Base-by-base conservation (phyloP, 1,140 invertebrate species). In the Heliothis subflexa region DNA sequence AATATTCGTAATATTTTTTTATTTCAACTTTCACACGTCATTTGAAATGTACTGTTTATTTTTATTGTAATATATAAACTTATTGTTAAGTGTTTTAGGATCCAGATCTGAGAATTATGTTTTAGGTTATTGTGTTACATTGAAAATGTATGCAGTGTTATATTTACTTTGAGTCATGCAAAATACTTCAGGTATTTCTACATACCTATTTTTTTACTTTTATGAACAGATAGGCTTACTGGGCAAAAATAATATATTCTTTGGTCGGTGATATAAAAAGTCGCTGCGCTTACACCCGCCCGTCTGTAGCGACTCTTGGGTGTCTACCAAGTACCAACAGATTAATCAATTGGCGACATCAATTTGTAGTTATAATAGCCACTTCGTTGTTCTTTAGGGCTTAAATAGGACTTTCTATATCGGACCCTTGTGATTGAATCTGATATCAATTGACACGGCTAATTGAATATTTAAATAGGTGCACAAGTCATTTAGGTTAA, bases 311-410 rank as follows among this genome's bases (percentile, higher is more conserved):
- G 49, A 18, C 13, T 18, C 14, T 72, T 78, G 57, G 59, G 78
- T 61, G 49, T 33, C 57, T 74, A 79, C 78, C 70, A 74, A 74
- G 54, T 59, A 25, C 54, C 55, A 79, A 74, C 66, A 62, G 72
- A 75, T 68, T 75, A 74, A 79, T 79, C 72, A 74, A 57, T 75
- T 62, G 62, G 21, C 33, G 72, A 79, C 71, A 70, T 73, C 78
- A 64, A 79, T 79, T 73, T 62, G 78, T 73, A 71, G 49, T 79
- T 68, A 28, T 79, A 73, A 73, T 78, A 64, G 77, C 45, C 54
- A 62, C 66, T 78, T 5, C 21, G 55, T 71, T 71, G 68, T 71
- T 25, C 50, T 71, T 54, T 71, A 71, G 13, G 50, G 33, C 49
- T 28, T 71, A 66, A 66, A 47, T 49, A 71, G 55, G 50, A 55